These are phyloP conservation scores for Brachyptera risi DNA, from an alignment of 2,888 invertebrate species.

Conservation along the genomic window DNA sequence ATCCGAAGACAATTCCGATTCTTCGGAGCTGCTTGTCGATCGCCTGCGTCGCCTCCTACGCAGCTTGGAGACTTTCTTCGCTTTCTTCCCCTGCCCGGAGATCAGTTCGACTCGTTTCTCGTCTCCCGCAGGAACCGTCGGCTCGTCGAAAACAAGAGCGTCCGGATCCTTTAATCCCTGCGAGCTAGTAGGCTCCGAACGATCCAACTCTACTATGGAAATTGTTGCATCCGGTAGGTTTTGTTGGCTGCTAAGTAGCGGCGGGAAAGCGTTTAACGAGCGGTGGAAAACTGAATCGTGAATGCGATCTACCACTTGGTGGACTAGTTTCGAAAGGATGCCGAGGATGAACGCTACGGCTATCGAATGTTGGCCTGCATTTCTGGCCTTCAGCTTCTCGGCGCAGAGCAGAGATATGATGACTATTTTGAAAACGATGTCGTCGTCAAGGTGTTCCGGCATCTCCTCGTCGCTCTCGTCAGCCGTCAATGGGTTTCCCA, in stretches of 20 bases:
- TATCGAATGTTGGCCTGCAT: conserved; percentile 73
- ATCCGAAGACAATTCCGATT: conserved; percentile 32
- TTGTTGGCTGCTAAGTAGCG: not conserved
- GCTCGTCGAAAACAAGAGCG: not conserved
- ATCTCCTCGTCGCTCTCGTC: conserved; percentile 50
- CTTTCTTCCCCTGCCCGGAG: conserved; percentile 17
- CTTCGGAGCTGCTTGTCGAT: conserved; percentile 29
- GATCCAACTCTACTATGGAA: no score
- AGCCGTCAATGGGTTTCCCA: conserved; percentile 44
- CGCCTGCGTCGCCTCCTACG: conserved; percentile 27
- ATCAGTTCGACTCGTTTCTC: conserved; percentile 10
- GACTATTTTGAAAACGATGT: conserved; percentile 76
- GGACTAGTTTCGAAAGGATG: conserved; percentile 69
- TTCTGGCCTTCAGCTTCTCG: conserved; percentile 63
- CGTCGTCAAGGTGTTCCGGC: conserved; percentile 58
- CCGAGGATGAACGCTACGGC: conserved; percentile 81
- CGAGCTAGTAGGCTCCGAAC: not conserved
- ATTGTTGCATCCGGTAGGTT: not conserved
- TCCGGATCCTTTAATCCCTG: no score
- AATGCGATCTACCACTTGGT: conserved; percentile 44
- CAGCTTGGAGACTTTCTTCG: conserved; percentile 14
- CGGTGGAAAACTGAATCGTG: conserved; percentile 46
- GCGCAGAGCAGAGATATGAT: conserved; percentile 78
- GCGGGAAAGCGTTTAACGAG: conserved; percentile 37
- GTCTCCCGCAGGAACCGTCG: not conserved